phyloP scores from a whole-genome alignment of 2,888 invertebrate genomes.

The Entomobrya multifasciata region DNA sequence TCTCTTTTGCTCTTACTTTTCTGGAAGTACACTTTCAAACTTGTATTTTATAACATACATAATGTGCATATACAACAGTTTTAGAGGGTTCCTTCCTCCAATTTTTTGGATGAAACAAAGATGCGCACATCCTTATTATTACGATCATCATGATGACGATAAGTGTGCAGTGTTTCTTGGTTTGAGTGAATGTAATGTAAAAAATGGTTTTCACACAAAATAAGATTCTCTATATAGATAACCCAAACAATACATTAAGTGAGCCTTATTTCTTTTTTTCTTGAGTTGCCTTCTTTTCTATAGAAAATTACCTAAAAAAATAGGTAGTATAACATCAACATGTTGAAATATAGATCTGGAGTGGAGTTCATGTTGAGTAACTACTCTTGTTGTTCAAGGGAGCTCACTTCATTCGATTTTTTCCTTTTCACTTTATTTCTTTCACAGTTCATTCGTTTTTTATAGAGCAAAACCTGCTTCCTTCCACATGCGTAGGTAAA shows the following conservation, averaged over 20 bases:
- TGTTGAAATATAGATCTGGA: constrained; percentile 3
- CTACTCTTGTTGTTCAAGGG: not conserved
- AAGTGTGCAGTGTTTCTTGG: constrained; percentile 27
- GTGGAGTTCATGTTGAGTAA: constrained; percentile 3
- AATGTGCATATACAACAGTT: no score
- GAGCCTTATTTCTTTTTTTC: no score
- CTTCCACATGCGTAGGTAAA: not conserved
- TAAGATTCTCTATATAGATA: constrained; percentile 60
- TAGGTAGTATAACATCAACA: constrained; percentile 1
- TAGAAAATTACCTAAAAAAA: no score
- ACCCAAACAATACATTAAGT: no score
- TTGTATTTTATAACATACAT: constrained; percentile 12
- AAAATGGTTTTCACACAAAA: constrained; percentile 17
- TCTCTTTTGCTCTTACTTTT: not conserved
- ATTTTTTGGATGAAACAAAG: constrained; percentile 55
- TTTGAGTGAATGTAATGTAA: constrained; percentile 11
- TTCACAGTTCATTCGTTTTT: constrained; percentile 36
- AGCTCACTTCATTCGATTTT: constrained; percentile 13
- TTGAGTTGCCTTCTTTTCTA: no score
- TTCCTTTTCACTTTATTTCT: constrained; percentile 32
- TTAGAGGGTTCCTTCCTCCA: constrained; percentile 29
- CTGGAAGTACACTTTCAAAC: not conserved
- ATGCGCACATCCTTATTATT: constrained; percentile 68
- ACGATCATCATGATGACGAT: constrained; percentile 12
- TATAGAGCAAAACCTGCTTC: constrained; percentile 15